phyloP scores from a whole-genome alignment of 2,113 vertebrate species.

The Nettapus auritus region DNA sequence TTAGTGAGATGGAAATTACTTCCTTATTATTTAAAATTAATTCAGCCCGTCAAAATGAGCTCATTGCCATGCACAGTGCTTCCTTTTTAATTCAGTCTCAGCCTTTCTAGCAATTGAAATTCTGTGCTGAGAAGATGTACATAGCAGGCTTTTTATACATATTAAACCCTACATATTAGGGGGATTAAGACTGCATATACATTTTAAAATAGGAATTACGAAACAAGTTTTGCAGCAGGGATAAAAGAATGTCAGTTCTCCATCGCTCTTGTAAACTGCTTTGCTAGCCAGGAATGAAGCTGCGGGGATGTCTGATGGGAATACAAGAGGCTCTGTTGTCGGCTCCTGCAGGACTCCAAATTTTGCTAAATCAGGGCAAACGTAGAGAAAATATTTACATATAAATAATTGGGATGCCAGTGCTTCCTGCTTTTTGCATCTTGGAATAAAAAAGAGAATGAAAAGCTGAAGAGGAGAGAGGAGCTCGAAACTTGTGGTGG shows the following conservation, averaged over 20 bases:
- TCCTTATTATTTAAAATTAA: slow-evolving; percentile 65
- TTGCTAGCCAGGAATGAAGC: slow-evolving; percentile 9
- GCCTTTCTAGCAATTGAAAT: slow-evolving; percentile 60
- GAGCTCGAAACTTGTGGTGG: neutral
- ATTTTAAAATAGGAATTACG: slow-evolving; percentile 56
- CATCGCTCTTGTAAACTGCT: slow-evolving; percentile 12
- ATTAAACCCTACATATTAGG: slow-evolving; percentile 54
- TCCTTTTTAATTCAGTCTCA: slow-evolving; percentile 47
- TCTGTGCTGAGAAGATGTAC: slow-evolving; percentile 36
- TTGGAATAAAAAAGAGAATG: neutral
- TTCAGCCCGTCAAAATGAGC: slow-evolving; percentile 54
- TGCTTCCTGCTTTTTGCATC: neutral
- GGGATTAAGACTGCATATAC: slow-evolving; percentile 53
- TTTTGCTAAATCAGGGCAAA: slow-evolving; percentile 51
- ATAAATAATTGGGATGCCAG: slow-evolving; percentile 33
- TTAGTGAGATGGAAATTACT: slow-evolving; percentile 60
- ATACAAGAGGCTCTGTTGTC: slow-evolving; percentile 10
- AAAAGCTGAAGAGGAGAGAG: neutral
- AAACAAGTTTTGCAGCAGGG: slow-evolving; percentile 29
- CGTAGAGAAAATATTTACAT: slow-evolving; percentile 48
- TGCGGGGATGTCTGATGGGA: slow-evolving; percentile 9
- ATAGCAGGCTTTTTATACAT: slow-evolving; percentile 43
- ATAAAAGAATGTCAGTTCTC: slow-evolving; percentile 30
- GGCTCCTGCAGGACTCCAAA: neutral
- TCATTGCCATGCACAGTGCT: slow-evolving; percentile 55